Evolutionary conservation across 2,888 invertebrate species (phyloP).

Genomic region (Tribolium freemani): DNA sequence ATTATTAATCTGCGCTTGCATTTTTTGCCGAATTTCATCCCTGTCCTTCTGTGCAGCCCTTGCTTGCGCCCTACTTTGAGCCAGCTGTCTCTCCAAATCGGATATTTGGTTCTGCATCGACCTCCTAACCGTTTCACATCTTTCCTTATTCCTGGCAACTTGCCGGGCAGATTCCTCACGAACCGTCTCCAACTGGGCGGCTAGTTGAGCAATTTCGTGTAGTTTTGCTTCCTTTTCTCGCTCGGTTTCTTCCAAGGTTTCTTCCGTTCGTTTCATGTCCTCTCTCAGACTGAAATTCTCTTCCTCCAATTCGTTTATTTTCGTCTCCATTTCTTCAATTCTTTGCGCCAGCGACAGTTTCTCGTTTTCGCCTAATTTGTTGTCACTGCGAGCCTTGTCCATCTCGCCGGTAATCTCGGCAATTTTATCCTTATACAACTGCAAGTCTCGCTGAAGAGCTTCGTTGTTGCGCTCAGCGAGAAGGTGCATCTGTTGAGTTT

Average conservation of each 20-base stretch:
- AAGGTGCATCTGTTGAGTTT: conserved; percentile 77
- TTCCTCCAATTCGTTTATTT: conserved; percentile 59
- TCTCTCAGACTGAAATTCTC: conserved; percentile 60
- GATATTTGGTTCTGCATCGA: conserved; percentile 76
- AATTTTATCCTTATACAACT: conserved; percentile 70
- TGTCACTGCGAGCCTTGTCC: conserved; percentile 71
- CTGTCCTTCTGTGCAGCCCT: conserved; percentile 77
- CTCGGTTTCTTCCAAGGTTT: conserved; percentile 72
- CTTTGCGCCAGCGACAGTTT: conserved; percentile 63
- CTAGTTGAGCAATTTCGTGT: conserved; percentile 77
- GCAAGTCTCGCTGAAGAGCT: conserved; percentile 76
- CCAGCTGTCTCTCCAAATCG: conserved; percentile 78
- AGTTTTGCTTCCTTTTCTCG: conserved; percentile 77
- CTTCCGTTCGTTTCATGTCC: conserved; percentile 73
- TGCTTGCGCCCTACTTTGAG: conserved; percentile 75
- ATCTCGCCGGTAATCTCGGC: conserved; percentile 68
- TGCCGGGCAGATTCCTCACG: conserved; percentile 79
- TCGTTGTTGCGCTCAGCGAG: conserved; percentile 78
- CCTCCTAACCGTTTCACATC: conserved; percentile 75
- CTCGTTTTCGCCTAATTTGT: conserved; percentile 69
- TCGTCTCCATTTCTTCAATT: conserved; percentile 60
- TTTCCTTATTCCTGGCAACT: conserved; percentile 75
- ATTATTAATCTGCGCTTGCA: conserved; percentile 78
- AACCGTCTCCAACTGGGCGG: conserved; percentile 76
- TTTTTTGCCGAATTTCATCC: conserved; percentile 78